phyloP scores from a whole-genome alignment of 2,113 vertebrate species.

The Chaetops frenatus region DNA sequence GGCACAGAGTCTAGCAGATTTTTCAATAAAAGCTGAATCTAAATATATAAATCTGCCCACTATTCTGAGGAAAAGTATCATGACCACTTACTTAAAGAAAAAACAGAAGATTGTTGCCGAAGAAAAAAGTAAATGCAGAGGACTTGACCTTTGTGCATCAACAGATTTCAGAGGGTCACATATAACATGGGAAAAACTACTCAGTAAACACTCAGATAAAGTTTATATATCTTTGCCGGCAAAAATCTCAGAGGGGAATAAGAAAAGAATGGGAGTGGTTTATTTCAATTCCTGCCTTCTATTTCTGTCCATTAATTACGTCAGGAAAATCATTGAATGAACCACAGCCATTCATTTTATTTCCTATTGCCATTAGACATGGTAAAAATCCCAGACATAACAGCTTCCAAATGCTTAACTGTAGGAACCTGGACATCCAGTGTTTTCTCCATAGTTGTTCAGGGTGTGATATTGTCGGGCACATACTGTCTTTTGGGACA shows the following conservation, averaged over 20 bases:
- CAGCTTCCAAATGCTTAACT: background rate
- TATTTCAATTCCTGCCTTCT: constrained; percentile 48
- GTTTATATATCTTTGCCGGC: background rate
- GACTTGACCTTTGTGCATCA: background rate
- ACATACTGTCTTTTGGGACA: background rate
- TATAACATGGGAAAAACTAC: constrained; percentile 24
- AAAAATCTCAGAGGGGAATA: constrained; percentile 9
- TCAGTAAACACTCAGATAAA: background rate
- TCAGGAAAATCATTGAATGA: constrained; percentile 36
- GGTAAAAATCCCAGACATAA: background rate
- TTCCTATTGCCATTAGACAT: constrained; percentile 26
- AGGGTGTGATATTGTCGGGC: background rate
- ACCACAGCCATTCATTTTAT: constrained; percentile 22
- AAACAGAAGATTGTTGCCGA: background rate
- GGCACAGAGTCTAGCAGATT: background rate
- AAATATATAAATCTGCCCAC: background rate
- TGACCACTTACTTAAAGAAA: background rate
- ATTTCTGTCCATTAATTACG: constrained; percentile 40
- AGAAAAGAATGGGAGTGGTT: constrained; percentile 41
- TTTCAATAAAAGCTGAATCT: background rate
- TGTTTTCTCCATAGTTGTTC: background rate
- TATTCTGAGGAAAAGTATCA: background rate
- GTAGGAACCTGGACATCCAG: background rate
- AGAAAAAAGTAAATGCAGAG: background rate
- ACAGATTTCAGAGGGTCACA: background rate